Conservation (phyloP, 2,113 vertebrate genomes). For the Theristicus caerulescens region DNA sequence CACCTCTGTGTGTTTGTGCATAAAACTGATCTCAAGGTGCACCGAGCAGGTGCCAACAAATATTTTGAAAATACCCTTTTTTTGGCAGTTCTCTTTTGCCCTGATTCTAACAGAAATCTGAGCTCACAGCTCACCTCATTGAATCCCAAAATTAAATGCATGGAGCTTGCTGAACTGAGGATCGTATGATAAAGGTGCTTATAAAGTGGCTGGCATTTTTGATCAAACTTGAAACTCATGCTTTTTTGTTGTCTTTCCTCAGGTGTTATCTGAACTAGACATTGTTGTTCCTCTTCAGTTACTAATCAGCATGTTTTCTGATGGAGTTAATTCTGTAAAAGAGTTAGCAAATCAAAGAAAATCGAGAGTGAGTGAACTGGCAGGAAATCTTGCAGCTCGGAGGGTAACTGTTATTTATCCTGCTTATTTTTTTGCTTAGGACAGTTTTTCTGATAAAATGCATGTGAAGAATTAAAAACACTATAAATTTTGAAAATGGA, state of each 20-base stretch:
- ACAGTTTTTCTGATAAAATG: background rate
- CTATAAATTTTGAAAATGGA: background rate
- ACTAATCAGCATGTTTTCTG: slow-evolving; percentile 98
- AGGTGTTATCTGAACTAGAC: slow-evolving; percentile 97
- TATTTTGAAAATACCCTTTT: background rate
- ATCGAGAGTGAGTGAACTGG: slow-evolving; percentile 83
- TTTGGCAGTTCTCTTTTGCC: background rate
- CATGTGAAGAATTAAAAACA: background rate
- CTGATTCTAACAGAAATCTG: background rate
- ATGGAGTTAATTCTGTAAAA: slow-evolving; percentile 98
- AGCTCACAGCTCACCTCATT: background rate
- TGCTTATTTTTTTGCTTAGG: background rate
- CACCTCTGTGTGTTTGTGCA: background rate
- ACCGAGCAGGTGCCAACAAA: background rate
- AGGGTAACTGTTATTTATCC: slow-evolving; percentile 81
- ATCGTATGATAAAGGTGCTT: background rate
- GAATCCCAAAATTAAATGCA: background rate
- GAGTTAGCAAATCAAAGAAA: slow-evolving; percentile 97
- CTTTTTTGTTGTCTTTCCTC: slow-evolving; percentile 17
- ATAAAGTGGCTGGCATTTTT: background rate
- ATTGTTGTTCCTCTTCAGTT: slow-evolving; percentile 96
- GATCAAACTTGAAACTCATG: slow-evolving; percentile 1
- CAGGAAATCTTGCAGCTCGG: slow-evolving; percentile 84
- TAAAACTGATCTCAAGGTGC: background rate
- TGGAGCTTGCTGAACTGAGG: background rate